Base-by-base conservation (phyloP, 2,888 invertebrate species). In the Troilus luridus region DNA sequence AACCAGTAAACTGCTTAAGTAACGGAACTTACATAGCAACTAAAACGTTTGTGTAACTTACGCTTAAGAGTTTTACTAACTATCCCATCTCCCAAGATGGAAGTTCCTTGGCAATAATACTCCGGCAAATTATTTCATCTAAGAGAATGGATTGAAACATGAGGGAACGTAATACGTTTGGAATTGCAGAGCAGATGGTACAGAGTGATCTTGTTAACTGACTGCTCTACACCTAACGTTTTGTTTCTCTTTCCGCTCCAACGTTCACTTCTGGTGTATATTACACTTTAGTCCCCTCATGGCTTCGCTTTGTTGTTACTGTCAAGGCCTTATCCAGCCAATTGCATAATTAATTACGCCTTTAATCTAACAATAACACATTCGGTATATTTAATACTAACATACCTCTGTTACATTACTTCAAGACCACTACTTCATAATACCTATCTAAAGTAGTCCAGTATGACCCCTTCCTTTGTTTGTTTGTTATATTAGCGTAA, bases 101-200 rank as follows among this genome's bases (percentile, higher is more conserved):
- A 72, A 27, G 27, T 72, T 72, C 6, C 72, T 27, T 27, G 19
- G 72, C 41, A 77, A 77, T 77, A 41, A 41, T 77, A 77, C 41
- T 77, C 72, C 7, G 27, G 19, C 27, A 77, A 77, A 27, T 17
- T 77, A 77, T 77, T 77, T 41, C 41, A 77, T 77, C 72, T 41
- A 19, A 41, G 24, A 77, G 6, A 77, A 41, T 77, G 72, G 72
- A 77, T 77, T 41, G 72, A 19, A 77, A 77, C 17, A 41, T 41
- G 41, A 19, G 27, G 41, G 72, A 77, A 77, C 17, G 14, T 17
- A 8, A 41, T 17, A 77, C 41, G 72, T 77, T 77, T 77, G 72
- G 72, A 77, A 77, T 77, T 77, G 41, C 72, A 77, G 17, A 77
- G 72, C 72, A 77, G 72, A 77, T 77, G 27, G 17, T 41, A 27